A percentile compares a stretch with the other conserved stretches of the same genome.
These are phyloP conservation scores for Drosophila micromelanica DNA, from an alignment of 1,140 invertebrate genomes.

Conservation along the genomic window DNA sequence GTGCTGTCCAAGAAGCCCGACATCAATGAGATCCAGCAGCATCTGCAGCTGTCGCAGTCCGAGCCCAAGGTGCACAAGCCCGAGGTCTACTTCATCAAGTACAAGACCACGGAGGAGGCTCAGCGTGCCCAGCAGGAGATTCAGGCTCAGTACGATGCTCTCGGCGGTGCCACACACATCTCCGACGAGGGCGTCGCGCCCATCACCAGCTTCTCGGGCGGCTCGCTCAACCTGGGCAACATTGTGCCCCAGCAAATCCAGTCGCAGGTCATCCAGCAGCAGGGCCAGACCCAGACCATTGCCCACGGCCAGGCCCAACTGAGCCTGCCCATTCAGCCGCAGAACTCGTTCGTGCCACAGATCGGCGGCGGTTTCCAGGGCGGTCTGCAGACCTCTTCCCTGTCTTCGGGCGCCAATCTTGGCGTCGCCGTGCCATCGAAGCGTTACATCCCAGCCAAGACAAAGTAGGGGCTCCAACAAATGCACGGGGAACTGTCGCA, in stretches of 20 bases:
- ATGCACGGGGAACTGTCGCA: background rate
- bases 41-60: conserved; percentile 68
- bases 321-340: conserved; percentile 19
- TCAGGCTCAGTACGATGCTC: conserved; percentile 80
- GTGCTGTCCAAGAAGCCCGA: conserved; percentile 90
- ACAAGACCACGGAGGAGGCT: conserved; percentile 88
- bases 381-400: conserved; percentile 35
- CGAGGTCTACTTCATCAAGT: conserved; percentile 91
- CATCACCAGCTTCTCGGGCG: conserved; percentile 69
- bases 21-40: conserved; percentile 73
- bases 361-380: conserved; percentile 12
- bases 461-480: conserved; percentile 36
- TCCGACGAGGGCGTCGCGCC: conserved; percentile 81
- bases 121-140: conserved; percentile 80
- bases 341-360: conserved; percentile 35
- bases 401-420: conserved; percentile 31
- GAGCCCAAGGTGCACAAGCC: conserved; percentile 86
- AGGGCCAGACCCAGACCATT: conserved; percentile 43
- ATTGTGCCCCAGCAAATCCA: conserved; percentile 54
- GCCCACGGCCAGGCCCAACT: conserved; percentile 17
- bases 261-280: conserved; percentile 32
- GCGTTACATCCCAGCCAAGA: conserved; percentile 68
- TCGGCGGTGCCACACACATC: conserved; percentile 78
- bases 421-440: conserved; percentile 34
- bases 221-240: conserved; percentile 60